phyloP scores from a whole-genome alignment of 2,888 invertebrate species.

The Nymphalis urticae region DNA sequence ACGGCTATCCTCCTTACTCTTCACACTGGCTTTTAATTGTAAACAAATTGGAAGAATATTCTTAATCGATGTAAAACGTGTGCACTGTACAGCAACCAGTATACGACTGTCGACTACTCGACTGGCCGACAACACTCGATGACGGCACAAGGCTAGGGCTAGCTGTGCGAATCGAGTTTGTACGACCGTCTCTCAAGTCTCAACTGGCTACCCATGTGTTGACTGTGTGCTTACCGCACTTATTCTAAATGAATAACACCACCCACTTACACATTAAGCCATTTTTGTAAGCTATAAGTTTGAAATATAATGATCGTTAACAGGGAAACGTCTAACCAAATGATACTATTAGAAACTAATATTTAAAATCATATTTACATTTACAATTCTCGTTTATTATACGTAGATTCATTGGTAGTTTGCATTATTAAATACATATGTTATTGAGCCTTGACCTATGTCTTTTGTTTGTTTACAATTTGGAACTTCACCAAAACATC shows the following conservation, averaged over 20 bases:
- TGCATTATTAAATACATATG: too few species aligned
- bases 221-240: conserved; percentile 32
- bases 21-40: conserved; percentile 66
- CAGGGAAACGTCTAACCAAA: too few species aligned
- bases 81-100: conserved; percentile 54
- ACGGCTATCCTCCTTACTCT: conserved; percentile 63
- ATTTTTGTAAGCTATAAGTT: conserved; percentile 13
- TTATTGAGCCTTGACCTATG: too few species aligned
- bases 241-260: conserved; percentile 31
- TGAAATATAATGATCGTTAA: background rate
- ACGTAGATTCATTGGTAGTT: too few species aligned
- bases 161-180: conserved; percentile 65
- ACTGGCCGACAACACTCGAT: conserved; percentile 23
- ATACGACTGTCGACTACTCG: conserved; percentile 56
- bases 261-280: conserved; percentile 30
- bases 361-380: too few species aligned
- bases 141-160: conserved; percentile 38
- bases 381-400: too few species aligned
- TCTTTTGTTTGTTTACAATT: too few species aligned
- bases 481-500: too few species aligned
- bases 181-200: conserved; percentile 45
- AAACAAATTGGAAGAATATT: conserved; percentile 56
- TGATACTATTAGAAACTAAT: too few species aligned
- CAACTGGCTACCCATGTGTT: conserved; percentile 40
- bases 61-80: conserved; percentile 50